Evolutionary conservation across 2,888 invertebrate genomes (phyloP), one percentile per base, ranked within the genome.

Genomic region (Thera britannica): DNA sequence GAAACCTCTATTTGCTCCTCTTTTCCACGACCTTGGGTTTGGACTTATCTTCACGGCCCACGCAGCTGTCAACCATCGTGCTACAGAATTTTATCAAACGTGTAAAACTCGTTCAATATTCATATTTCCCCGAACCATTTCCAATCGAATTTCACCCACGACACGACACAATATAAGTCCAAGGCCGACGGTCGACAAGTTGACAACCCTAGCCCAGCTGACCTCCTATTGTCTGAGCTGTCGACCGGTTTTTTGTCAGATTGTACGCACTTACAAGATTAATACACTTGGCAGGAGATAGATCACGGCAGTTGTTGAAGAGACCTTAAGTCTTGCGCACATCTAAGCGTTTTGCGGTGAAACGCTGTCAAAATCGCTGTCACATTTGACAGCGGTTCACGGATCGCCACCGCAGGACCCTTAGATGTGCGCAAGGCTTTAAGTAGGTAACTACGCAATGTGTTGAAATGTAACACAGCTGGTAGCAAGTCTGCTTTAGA

Each of bases 181-280:
- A 48, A 58, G 58, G 59, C 36, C 38, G 52, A 52, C 36, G 58
- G 59, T 23, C 38, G 52, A 52, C 36, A 48, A 59, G 34, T 57
- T 68, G 70, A 60, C 71, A 69, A 58, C 68, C 69, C 68, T 69
- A 57, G 11, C 44, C 51, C 68, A 67, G 71, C 66, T 76, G 81
- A 75, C 79, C 79, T 79, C 79, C 75, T 72, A 78, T 81, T 82
- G 83, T 82, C 77, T 75, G 75, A 54, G 66, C 66, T 73, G 69
- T 62, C 76, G 76, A 72, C 68, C 72, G 74, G 67, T 75, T 81
- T 79, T 81, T 79, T 81, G 71, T 80, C 70, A 70, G 75, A 73
- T 70, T 65, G 65, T 70, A 72, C 79, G 79, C 79, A 80, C 79
- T 83, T 75, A 77, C 77, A 71, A 80, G 83, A 84, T 83, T 82